Conservation (phyloP, 2,113 vertebrate genomes). For the Herpailurus yagouaroundi region DNA sequence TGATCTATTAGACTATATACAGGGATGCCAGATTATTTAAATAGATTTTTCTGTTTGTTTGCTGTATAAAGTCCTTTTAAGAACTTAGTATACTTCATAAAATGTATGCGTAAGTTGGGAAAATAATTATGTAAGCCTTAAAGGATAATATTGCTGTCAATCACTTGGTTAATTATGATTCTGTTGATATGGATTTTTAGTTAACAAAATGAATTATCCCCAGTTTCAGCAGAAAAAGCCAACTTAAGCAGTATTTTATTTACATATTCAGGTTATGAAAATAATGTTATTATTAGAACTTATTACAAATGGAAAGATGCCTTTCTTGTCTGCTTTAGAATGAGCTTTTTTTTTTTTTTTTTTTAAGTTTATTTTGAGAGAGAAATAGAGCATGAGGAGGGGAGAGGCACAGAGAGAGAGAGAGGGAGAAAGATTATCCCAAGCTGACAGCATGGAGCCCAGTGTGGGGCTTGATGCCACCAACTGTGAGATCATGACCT, state of each 20-base stretch:
- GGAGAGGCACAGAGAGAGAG: too few relatives aligned
- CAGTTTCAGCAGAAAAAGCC: neutral
- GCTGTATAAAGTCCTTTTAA: neutral
- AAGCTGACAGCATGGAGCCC: too few relatives aligned
- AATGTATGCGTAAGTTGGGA: slow-evolving; percentile 7
- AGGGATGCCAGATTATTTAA: neutral
- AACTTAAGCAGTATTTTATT: neutral
- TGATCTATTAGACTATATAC: neutral
- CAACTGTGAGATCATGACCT: too few relatives aligned
- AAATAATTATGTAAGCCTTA: neutral
- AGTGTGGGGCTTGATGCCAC: too few relatives aligned
- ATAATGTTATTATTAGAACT: slow-evolving; percentile 9
- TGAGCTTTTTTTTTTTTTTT: neutral
- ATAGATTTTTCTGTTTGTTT: slow-evolving; percentile 14
- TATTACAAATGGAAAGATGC: neutral
- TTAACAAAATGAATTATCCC: neutral
- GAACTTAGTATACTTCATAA: slow-evolving; percentile 12
- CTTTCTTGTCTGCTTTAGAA: slow-evolving; percentile 25
- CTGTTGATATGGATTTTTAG: neutral
- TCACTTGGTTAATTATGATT: neutral
- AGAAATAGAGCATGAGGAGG: too few relatives aligned
- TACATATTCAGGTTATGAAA: neutral
- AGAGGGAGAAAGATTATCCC: too few relatives aligned
- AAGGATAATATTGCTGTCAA: slow-evolving; percentile 28
- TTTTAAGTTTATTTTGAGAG: too few relatives aligned